Conservation (phyloP, 2,797 vertebrate genomes). For the Epinephelus coioides region DNA sequence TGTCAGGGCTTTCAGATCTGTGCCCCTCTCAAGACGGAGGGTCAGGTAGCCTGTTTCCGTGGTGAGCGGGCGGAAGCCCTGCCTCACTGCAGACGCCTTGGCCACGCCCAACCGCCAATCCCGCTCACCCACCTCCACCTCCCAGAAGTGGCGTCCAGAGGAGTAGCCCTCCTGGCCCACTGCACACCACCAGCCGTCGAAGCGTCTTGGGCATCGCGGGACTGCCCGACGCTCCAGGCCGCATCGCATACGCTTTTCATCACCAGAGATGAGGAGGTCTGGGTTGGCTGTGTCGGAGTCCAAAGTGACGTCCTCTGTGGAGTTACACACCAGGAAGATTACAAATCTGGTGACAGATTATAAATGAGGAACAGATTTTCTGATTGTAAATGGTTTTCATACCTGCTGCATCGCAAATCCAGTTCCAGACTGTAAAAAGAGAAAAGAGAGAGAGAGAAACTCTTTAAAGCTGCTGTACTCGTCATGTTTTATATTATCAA, state of each 20-base stretch:
- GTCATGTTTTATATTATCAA: not conserved
- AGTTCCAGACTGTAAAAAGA: slow-evolving; percentile 84
- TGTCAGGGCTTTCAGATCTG: slow-evolving; percentile 84
- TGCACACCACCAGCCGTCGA: slow-evolving; percentile 85
- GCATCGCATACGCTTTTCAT: slow-evolving; percentile 82
- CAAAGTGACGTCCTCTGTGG: slow-evolving; percentile 83
- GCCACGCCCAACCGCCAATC: slow-evolving; percentile 87
- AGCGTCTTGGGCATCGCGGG: slow-evolving; percentile 70
- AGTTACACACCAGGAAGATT: not conserved
- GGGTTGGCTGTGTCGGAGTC: slow-evolving; percentile 83
- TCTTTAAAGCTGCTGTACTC: not conserved
- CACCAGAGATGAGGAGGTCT: slow-evolving; percentile 77
- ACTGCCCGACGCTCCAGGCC: slow-evolving; percentile 72
- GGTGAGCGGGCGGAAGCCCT: slow-evolving; percentile 83
- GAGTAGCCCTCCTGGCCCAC: slow-evolving; percentile 69
- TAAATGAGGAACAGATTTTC: not conserved
- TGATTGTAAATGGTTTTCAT: slow-evolving; percentile 12
- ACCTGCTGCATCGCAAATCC: slow-evolving; percentile 87
- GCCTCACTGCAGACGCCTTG: slow-evolving; percentile 77
- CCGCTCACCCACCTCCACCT: slow-evolving; percentile 86
- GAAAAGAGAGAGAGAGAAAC: not conserved
- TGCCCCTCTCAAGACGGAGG: slow-evolving; percentile 84
- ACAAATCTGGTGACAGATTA: not conserved
- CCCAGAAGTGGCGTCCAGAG: slow-evolving; percentile 87
- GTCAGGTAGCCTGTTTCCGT: slow-evolving; percentile 84